Base-by-base conservation (phyloP, 2,797 vertebrate genomes). In the Cygnus olor region DNA sequence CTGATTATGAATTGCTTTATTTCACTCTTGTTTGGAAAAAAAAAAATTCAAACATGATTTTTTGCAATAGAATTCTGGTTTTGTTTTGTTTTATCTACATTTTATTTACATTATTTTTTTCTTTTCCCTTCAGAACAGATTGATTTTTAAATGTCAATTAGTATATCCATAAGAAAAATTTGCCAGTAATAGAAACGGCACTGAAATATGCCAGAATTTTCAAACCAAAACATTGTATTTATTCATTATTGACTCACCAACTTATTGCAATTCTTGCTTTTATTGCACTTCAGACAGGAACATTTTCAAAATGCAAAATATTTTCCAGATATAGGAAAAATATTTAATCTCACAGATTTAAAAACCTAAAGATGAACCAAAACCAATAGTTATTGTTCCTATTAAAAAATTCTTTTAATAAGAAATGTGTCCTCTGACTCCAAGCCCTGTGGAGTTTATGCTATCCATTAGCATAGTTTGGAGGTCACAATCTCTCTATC, bases 371-470 rank as follows among this genome's bases (percentile, higher is more conserved):
- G 27, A 45, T 20, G 7, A 80, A 40, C 15, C 9, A 84, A 90
- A 32, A 11, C 22, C 18, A 47, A 22, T 73, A 49, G 73, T 77
- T 71, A 27, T 49, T 89, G 22, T 38, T 63, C 65, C 18, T 90
- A 27, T 81, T 87, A 80, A 90, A 93, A 95, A 77, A 64, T 77
- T 85, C 56, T 44, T 64, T 19, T 60, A 57, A 78, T 58, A 86
- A 93, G 56, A 88, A 91, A 47, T 40, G 14, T 54, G 28, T 34
- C 8, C 22, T 71, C 19, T 81, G 70, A 85, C 49, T 79, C 64
- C 36, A 74, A 10, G 15, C 30, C 69, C 45, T 38, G 38, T 44
- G 63, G 56, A 57, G 44, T 77, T 80, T 63, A 32, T 84, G 38
- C 34, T 45, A 21, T 53, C 63, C 60, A 71, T 63, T 93, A 87